phyloP scores from a whole-genome alignment of 2,888 invertebrate species.

The Pediacus dermestoides region DNA sequence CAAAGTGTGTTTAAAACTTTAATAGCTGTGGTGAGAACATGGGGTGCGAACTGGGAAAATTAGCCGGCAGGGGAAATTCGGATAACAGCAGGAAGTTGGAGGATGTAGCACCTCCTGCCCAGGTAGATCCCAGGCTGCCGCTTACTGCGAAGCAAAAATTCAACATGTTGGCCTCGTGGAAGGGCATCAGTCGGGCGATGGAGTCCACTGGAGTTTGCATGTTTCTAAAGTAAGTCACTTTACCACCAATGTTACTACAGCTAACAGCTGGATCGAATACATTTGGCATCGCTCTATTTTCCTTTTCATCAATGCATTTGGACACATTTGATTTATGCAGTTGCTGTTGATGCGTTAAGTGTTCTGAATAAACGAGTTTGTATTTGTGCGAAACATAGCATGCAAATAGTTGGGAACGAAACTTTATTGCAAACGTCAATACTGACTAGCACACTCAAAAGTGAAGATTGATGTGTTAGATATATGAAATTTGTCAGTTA shows the following conservation, averaged over 20 bases:
- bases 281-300: too few species aligned
- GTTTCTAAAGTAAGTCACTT: constrained; percentile 79
- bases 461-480: too few species aligned
- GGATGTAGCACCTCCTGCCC: constrained; percentile 61
- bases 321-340: too few species aligned
- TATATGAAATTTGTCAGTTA: too few species aligned
- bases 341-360: too few species aligned
- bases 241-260: neutral
- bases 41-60: constrained; percentile 77
- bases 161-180: constrained; percentile 87
- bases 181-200: constrained; percentile 84
- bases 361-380: too few species aligned
- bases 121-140: constrained; percentile 74
- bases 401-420: too few species aligned
- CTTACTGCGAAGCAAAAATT: constrained; percentile 84
- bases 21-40: constrained; percentile 44
- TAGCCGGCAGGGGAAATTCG: constrained; percentile 53
- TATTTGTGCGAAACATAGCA: too few species aligned
- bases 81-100: constrained; percentile 49
- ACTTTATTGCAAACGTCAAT: too few species aligned
- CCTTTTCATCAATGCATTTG: neutral
- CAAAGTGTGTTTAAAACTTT: constrained; percentile 6
- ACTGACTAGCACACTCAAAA: too few species aligned
- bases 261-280: neutral
- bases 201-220: constrained; percentile 85